These are phyloP conservation scores for Rhynchotus rufescens DNA, from an alignment of 2,797 vertebrate genomes.

Conservation along the genomic window DNA sequence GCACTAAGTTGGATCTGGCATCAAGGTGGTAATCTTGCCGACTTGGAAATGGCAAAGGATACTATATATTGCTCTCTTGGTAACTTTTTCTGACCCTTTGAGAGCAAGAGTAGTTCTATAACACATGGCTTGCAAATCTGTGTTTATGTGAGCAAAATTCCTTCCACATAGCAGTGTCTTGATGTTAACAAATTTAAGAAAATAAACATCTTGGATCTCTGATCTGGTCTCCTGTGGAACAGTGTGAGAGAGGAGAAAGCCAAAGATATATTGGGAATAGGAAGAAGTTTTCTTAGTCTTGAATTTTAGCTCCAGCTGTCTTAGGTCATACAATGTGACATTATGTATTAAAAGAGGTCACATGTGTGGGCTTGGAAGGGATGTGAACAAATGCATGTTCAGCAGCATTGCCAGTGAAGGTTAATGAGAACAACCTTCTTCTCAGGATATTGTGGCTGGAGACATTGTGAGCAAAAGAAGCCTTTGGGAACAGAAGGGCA, in stretches of 20 bases:
- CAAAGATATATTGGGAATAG: neutral
- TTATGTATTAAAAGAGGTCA: neutral
- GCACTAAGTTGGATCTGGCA: neutral
- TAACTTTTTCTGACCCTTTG: neutral
- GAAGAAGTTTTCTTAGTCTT: neutral
- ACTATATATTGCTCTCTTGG: neutral
- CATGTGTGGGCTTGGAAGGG: neutral
- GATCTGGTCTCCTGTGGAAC: neutral
- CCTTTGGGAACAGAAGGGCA: slow-evolving; percentile 92
- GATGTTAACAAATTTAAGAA: neutral
- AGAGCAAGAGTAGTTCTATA: neutral
- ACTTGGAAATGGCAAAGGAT: neutral
- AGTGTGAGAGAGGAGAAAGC: neutral
- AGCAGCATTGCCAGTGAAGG: neutral
- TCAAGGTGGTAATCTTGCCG: neutral
- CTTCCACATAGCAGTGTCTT: neutral
- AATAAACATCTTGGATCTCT: slow-evolving; percentile 13
- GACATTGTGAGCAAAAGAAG: slow-evolving; percentile 93
- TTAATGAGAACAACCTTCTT: neutral
- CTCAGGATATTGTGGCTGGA: slow-evolving; percentile 91
- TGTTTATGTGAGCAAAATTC: slow-evolving; percentile 7
- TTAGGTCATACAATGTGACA: neutral
- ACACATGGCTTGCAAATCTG: neutral
- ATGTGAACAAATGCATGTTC: neutral
- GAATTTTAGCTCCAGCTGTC: slow-evolving; percentile 30